Percentiles rank a stretch among this genome's conserved stretches.
These are phyloP conservation scores for Rapana venosa DNA, from an alignment of 2,888 invertebrate genomes.

Conservation along the genomic window DNA sequence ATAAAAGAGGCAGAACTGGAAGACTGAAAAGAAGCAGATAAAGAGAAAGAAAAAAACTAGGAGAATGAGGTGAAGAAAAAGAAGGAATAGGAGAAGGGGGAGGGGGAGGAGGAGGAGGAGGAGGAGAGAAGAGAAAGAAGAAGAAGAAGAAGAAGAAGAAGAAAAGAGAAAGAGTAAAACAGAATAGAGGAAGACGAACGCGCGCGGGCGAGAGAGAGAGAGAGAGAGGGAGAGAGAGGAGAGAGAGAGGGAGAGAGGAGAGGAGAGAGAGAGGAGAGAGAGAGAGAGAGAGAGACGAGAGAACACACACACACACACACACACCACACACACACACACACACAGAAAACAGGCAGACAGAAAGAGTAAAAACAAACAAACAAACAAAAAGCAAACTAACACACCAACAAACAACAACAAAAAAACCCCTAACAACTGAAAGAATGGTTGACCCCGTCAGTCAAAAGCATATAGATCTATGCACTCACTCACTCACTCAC, in stretches of 20 bases:
- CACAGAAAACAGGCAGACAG: background rate
- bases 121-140: background rate
- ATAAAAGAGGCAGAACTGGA: too few relatives aligned
- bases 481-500: too few relatives aligned
- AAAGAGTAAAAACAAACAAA: background rate
- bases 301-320: background rate
- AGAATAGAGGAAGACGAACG: background rate
- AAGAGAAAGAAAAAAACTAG: background rate
- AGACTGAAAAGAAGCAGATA: too few relatives aligned
- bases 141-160: background rate
- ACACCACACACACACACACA: too few relatives aligned
- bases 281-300: background rate
- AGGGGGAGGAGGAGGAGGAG: conserved; percentile 22
- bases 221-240: background rate
- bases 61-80: background rate
- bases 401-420: too few relatives aligned
- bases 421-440: too few relatives aligned
- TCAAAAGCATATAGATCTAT: too few relatives aligned
- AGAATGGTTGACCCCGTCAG: too few relatives aligned
- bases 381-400: too few relatives aligned
- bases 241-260: conserved; percentile 14
- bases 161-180: background rate
- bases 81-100: background rate
- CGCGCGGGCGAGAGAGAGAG: background rate
- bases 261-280: background rate